phyloP scores from a whole-genome alignment of 2,797 vertebrate genomes.

The Sebastes diaconus region DNA sequence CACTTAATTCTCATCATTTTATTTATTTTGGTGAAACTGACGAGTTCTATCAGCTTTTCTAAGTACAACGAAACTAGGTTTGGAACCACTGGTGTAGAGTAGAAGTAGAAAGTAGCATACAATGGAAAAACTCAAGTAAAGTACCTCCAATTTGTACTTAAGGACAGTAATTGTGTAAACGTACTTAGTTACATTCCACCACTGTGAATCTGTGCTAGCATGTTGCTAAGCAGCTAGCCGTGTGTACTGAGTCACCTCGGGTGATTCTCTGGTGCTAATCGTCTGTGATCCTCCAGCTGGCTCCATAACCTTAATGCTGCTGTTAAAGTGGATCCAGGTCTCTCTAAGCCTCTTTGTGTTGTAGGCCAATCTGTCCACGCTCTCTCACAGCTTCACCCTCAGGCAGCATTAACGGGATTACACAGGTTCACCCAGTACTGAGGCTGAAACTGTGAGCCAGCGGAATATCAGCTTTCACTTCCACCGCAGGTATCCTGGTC shows the following conservation, averaged over 20 bases:
- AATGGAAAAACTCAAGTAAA: not conserved
- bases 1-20: too few relatives aligned
- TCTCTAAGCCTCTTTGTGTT: slow-evolving; percentile 71
- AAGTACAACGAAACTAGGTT: too few relatives aligned
- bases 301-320: slow-evolving; percentile 70
- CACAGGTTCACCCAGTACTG: slow-evolving; percentile 36
- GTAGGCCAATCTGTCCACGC: slow-evolving; percentile 62
- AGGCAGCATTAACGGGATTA: slow-evolving; percentile 57
- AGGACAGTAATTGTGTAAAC: not conserved
- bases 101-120: too few relatives aligned
- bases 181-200: not conserved
- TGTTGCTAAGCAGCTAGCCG: not conserved
- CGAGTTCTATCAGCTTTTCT: too few relatives aligned
- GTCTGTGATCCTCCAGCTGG: slow-evolving; percentile 57
- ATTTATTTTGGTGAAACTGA: too few relatives aligned
- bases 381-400: not conserved
- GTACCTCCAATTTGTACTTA: not conserved
- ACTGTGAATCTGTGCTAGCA: not conserved
- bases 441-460: slow-evolving; percentile 59
- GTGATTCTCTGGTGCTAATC: slow-evolving; percentile 36
- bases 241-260: slow-evolving; percentile 16
- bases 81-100: too few relatives aligned
- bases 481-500: not conserved
- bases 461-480: slow-evolving; percentile 66
- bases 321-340: slow-evolving; percentile 60